Percentiles rank a stretch among this genome's conserved stretches.
Evolutionary conservation across 2,888 invertebrate species (phyloP).

Genomic region (Xanthorhoe designata): DNA sequence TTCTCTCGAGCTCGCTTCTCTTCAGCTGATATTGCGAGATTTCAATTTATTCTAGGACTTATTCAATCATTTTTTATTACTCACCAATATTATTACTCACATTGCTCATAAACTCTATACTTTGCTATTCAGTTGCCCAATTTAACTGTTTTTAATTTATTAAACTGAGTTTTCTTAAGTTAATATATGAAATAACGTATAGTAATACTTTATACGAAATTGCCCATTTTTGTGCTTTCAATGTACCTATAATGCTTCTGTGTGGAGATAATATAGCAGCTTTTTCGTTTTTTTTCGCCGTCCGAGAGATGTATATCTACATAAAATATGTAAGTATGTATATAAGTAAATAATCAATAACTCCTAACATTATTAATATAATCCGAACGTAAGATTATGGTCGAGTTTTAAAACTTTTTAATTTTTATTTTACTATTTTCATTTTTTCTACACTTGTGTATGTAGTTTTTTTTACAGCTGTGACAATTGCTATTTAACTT

Average conservation of each 20-base stretch:
- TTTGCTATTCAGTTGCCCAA: constrained; percentile 12
- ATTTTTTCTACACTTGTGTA: not conserved
- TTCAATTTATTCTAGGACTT: not conserved
- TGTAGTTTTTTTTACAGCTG: not conserved
- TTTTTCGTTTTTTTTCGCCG: constrained; percentile 64
- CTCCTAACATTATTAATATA: not conserved
- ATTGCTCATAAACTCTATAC: not conserved
- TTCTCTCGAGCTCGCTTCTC: too few relatives aligned
- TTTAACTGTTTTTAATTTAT: constrained; percentile 9
- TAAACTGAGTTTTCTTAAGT: not conserved
- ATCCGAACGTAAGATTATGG: not conserved
- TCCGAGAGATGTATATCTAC: constrained; percentile 53
- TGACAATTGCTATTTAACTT: not conserved
- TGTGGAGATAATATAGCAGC: constrained; percentile 62
- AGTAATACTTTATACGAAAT: constrained; percentile 51
- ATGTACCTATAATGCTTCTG: constrained; percentile 65
- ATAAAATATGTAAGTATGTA: constrained; percentile 59
- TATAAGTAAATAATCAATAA: constrained; percentile 16
- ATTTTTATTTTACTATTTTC: constrained; percentile 20
- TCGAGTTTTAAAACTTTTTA: not conserved
- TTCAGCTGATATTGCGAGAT: too few relatives aligned
- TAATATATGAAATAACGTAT: constrained; percentile 18
- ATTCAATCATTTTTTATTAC: not conserved
- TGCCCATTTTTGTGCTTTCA: constrained; percentile 79
- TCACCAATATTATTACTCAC: not conserved